Evolutionary conservation across 2,113 vertebrate species (phyloP).

Genomic region (Oreotragus oreotragus): DNA sequence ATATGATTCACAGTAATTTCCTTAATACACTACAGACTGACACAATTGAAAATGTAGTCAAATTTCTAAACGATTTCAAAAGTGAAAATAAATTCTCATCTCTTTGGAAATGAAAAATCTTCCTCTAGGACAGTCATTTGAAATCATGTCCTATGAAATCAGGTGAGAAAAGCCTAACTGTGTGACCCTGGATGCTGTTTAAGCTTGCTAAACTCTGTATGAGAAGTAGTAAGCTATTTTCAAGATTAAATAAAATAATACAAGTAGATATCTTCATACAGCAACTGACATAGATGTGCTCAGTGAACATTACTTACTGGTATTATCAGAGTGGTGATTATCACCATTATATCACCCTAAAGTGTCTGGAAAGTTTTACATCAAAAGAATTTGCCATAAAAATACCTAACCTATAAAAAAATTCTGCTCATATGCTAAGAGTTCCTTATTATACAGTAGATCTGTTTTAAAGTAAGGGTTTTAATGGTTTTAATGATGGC

Average conservation of each 20-base stretch:
- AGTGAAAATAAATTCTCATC: neutral
- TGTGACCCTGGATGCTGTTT: neutral
- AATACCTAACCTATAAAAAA: neutral
- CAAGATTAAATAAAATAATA: neutral
- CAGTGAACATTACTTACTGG: neutral
- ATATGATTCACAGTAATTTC: neutral
- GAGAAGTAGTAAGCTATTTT: neutral
- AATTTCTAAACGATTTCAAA: constrained; percentile 8
- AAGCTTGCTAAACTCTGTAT: neutral
- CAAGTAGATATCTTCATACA: neutral
- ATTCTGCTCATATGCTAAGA: neutral
- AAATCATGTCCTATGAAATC: neutral
- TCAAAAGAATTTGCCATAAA: neutral
- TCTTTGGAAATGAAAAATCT: neutral
- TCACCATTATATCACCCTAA: neutral
- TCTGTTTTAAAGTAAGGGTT: neutral
- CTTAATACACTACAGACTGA: neutral
- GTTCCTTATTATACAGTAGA: neutral
- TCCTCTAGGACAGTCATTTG: neutral
- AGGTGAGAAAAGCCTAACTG: neutral
- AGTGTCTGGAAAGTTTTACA: neutral
- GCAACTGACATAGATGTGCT: neutral
- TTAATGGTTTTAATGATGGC: neutral
- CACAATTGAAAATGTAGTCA: neutral
- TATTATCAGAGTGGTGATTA: neutral